Conservation (phyloP, 2,797 vertebrate genomes). For the Ceyx erithaca region DNA sequence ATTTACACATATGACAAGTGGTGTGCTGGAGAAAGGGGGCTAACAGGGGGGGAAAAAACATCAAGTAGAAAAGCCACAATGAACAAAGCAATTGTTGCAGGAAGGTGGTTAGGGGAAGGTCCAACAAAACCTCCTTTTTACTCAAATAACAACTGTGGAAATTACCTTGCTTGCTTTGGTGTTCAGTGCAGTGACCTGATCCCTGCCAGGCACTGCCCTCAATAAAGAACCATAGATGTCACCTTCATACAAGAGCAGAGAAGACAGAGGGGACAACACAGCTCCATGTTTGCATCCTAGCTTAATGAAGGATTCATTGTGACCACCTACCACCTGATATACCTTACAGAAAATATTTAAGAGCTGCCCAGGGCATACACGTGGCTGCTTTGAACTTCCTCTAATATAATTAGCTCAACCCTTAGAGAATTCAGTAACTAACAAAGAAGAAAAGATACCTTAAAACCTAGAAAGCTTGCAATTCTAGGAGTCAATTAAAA, state of each 20-base stretch:
- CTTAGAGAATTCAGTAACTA: background rate
- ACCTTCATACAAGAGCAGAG: background rate
- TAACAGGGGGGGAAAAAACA: constrained; percentile 23
- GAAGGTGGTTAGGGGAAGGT: background rate
- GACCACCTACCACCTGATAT: background rate
- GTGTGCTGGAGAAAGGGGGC: background rate
- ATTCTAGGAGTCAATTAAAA: background rate
- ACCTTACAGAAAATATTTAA: constrained; percentile 3
- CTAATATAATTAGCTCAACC: background rate
- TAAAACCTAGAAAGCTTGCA: background rate
- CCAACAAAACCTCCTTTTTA: background rate
- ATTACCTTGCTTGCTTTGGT: background rate
- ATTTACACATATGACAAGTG: constrained; percentile 26
- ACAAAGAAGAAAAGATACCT: background rate
- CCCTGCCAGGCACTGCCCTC: background rate
- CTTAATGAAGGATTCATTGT: background rate
- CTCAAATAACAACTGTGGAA: background rate
- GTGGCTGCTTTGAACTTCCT: background rate
- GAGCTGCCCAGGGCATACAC: background rate
- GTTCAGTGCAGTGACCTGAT: background rate
- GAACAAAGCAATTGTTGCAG: background rate
- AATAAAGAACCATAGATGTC: background rate
- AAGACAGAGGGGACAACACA: background rate
- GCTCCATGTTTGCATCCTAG: background rate
- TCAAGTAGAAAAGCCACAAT: background rate